These are phyloP conservation scores for Zoanthus solanderi DNA, from an alignment of 92 coral and sea anemone genomes.

Conservation along the genomic window DNA sequence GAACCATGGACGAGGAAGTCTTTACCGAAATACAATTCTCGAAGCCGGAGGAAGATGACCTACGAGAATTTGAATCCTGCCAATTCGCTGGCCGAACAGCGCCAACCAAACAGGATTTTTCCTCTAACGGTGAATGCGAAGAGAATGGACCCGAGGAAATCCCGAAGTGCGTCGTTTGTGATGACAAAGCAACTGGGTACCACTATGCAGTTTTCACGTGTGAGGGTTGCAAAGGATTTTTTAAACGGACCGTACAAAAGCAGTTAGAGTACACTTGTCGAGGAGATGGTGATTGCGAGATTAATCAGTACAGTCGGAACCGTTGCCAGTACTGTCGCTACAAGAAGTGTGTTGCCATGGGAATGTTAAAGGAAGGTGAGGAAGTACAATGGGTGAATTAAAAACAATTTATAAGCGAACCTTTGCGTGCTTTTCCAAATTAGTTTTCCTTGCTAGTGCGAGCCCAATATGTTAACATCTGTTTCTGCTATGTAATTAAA, in stretches of 20 bases:
- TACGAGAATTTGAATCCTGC: constrained; percentile 45
- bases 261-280: constrained; percentile 87
- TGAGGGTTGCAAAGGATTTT: constrained; percentile 98
- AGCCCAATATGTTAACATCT: too few relatives aligned
- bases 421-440: too few relatives aligned
- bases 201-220: constrained; percentile 99
- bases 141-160: constrained; percentile 10
- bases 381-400: neutral
- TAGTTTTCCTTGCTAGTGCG: too few relatives aligned
- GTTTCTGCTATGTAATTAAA: too few relatives aligned
- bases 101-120: neutral
- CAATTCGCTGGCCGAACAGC: constrained; percentile 52
- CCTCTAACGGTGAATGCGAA: constrained; percentile 48
- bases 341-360: constrained; percentile 80
- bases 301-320: constrained; percentile 88
- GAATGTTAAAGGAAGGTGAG: constrained; percentile 96
- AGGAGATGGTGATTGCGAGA: constrained; percentile 85
- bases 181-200: constrained; percentile 96
- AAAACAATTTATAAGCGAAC: too few relatives aligned
- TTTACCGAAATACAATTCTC: constrained; percentile 41
- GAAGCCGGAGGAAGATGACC: constrained; percentile 28
- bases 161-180: constrained; percentile 88
- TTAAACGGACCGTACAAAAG: constrained; percentile 96
- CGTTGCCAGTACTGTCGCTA: constrained; percentile 96
- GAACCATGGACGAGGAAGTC: constrained; percentile 55